Evolutionary conservation across 2,797 vertebrate genomes (phyloP), one percentile per base, ranked within the genome.

Genomic region (Balearica regulorum): DNA sequence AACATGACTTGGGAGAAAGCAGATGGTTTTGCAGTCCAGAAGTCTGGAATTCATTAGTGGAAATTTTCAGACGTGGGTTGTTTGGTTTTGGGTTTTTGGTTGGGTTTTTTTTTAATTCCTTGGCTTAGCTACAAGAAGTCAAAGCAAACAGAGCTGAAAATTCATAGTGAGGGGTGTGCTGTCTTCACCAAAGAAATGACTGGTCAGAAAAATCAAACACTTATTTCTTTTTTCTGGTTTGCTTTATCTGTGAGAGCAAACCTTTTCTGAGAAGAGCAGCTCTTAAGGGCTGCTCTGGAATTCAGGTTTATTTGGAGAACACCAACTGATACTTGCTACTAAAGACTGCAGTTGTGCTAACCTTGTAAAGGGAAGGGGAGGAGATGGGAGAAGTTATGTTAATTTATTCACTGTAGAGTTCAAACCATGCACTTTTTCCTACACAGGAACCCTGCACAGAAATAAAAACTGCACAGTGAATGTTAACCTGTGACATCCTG

Each of bases 31-130:
- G 83, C 82, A 92, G 70, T 91, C 96, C 66, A 66, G 68, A 92
- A 72, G n/a, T 97, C 97, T 97, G 96, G 97, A 97, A 97, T 96
- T 97, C 95, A 97, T 98, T 97, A 97, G 65, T 82, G 92, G 96
- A 96, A 91, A 92, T 76, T 96, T 97, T 90, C 87, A 95, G 92
- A 62, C 73, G 13, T 87, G 89, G 86, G 92, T 80, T 96, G 87
- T 28, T 82, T 87, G 68, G 29, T 25, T 60, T 76, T 18, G 26
- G 1, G 3, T 48, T 37, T 37, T 37, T 37, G 37, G 37, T 37
- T 37, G 37, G 37, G 37, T 43, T 61, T 53, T 78, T 53, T 25
- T 69, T 44, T 65, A 35, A 65, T 93, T 88, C 76, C 80, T 94
- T 94, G 77, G 77, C 85, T 96, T 90, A 68, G 90, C 85, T 96